Percentiles rank a stretch among this genome's conserved stretches.
Evolutionary conservation across 2,113 vertebrate species (phyloP).

Genomic region (Spea multiplicata): DNA sequence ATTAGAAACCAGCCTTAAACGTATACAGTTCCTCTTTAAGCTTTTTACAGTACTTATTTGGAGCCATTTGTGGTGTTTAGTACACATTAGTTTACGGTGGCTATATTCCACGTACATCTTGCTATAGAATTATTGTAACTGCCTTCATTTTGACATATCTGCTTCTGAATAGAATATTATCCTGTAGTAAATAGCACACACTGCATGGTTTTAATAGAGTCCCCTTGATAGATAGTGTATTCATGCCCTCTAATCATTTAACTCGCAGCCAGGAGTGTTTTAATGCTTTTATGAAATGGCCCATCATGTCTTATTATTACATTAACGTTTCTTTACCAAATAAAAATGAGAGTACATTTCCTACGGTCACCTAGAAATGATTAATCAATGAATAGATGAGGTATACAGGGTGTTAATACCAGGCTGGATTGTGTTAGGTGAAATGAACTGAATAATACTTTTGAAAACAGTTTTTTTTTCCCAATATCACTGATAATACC

Average conservation of each 20-base stretch:
- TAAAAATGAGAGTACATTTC: constrained; percentile 45
- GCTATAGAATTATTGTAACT: background rate
- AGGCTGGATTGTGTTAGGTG: background rate
- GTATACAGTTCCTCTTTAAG: no score
- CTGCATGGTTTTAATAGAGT: constrained; percentile 46
- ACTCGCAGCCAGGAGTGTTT: constrained; percentile 43
- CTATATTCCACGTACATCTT: background rate
- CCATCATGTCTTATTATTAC: constrained; percentile 46
- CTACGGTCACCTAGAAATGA: constrained; percentile 18
- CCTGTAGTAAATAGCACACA: constrained; percentile 41
- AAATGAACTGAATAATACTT: background rate
- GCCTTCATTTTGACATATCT: constrained; percentile 13
- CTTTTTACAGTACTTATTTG: no score
- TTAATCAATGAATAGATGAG: constrained; percentile 12
- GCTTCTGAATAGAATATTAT: constrained; percentile 36
- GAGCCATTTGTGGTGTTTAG: no score
- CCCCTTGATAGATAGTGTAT: constrained; percentile 41
- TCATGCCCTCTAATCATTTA: constrained; percentile 46
- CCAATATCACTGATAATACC: background rate
- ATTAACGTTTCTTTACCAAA: constrained; percentile 47
- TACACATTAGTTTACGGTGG: background rate
- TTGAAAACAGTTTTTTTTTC: background rate
- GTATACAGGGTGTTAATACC: background rate
- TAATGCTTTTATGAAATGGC: constrained; percentile 44
- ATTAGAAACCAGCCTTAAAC: no score